A percentile compares a stretch with the other conserved stretches of the same genome.
Evolutionary conservation across 92 coral and sea anemone species (phyloP).

Genomic region (Palythoa grandis): DNA sequence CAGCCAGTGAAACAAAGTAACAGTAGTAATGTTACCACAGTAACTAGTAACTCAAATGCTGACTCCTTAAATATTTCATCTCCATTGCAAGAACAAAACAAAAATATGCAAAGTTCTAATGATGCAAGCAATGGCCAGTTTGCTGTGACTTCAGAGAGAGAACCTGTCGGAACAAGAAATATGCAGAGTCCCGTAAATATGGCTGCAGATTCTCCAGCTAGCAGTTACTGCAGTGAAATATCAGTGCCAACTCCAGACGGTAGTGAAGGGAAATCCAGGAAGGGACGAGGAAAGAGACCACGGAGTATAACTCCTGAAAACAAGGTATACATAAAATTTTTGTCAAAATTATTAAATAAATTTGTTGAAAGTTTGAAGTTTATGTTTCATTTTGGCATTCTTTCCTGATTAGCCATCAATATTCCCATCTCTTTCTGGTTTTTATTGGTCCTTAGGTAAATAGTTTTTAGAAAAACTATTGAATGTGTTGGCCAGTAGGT

Average conservation of each 20-base stretch:
- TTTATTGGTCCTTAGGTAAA: too few relatives aligned
- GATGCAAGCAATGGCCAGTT: not conserved
- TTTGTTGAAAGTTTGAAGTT: too few relatives aligned
- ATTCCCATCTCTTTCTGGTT: too few relatives aligned
- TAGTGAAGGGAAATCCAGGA: not conserved
- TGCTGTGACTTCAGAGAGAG: not conserved
- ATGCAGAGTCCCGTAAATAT: slow-evolving; percentile 18
- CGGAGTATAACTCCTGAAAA: slow-evolving; percentile 26
- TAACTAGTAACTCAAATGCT: not conserved
- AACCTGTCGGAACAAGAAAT: not conserved
- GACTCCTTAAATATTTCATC: not conserved
- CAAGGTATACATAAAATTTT: not conserved
- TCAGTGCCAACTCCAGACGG: slow-evolving; percentile 21
- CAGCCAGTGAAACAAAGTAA: not conserved
- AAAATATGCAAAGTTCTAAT: not conserved
- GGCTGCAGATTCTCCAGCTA: slow-evolving; percentile 33
- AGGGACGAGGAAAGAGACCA: not conserved
- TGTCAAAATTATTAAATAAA: too few relatives aligned
- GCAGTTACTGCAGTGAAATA: slow-evolving; percentile 37
- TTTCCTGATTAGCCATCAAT: too few relatives aligned
- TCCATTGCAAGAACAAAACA: not conserved
- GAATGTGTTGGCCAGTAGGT: too few relatives aligned
- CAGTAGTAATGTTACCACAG: not conserved
- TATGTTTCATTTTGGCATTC: too few relatives aligned
- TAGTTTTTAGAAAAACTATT: too few relatives aligned